Conservation (phyloP, 2,888 invertebrate species). For the Lypha dubia region DNA sequence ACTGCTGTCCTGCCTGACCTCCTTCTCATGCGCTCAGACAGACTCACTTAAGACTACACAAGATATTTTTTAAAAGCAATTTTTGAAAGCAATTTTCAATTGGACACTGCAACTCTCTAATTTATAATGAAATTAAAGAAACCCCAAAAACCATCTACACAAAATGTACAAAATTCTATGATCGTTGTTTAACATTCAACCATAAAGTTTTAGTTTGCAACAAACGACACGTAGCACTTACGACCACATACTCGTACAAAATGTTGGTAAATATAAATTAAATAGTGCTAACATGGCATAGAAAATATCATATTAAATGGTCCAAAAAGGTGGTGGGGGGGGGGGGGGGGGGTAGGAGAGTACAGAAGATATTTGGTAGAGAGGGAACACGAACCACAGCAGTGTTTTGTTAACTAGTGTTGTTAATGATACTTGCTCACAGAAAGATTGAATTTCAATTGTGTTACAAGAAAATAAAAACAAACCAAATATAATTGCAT, state of each 20-base stretch:
- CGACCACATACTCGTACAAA: slow-evolving; percentile 33
- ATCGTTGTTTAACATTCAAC: slow-evolving; percentile 33
- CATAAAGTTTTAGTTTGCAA: slow-evolving; percentile 44
- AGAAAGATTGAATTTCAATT: slow-evolving; percentile 62
- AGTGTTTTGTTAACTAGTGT: slow-evolving; percentile 55
- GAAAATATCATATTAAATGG: not conserved
- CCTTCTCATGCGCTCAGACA: not conserved
- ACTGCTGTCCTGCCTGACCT: not conserved
- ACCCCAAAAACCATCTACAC: slow-evolving; percentile 13
- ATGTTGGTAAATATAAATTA: slow-evolving; percentile 19
- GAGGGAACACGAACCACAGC: not conserved
- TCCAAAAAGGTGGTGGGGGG: no score
- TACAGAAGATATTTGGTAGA: not conserved
- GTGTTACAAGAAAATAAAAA: not conserved
- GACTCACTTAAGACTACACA: not conserved
- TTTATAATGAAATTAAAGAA: slow-evolving; percentile 36
- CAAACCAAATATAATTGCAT: not conserved
- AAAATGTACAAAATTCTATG: slow-evolving; percentile 42
- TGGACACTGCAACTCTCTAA: slow-evolving; percentile 23
- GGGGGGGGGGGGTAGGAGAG: no score
- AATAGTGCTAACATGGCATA: slow-evolving; percentile 13
- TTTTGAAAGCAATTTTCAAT: not conserved
- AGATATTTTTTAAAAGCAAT: not conserved
- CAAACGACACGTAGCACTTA: slow-evolving; percentile 35
- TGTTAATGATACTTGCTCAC: slow-evolving; percentile 57